These are phyloP conservation scores for Nebria salina DNA, from an alignment of 2,888 invertebrate genomes.

Conservation along the genomic window DNA sequence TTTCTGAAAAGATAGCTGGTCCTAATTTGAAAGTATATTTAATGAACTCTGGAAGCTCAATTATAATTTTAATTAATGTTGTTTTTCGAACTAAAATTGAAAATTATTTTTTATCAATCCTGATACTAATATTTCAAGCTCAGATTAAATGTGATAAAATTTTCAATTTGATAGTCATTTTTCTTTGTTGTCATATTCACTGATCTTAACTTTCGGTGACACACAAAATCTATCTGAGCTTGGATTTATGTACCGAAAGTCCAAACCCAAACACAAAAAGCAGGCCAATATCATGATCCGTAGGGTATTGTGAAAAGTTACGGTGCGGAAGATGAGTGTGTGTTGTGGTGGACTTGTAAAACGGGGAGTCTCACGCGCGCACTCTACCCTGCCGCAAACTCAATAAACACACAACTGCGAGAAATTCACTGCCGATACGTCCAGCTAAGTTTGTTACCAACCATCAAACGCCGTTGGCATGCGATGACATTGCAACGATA, in stretches of 20 bases:
- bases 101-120: too few species aligned
- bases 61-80: too few species aligned
- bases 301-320: slow-evolving; percentile 22
- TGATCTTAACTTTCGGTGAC: not conserved
- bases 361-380: not conserved
- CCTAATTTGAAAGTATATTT: too few species aligned
- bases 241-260: not conserved
- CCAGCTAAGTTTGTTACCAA: slow-evolving; percentile 38
- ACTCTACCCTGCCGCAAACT: slow-evolving; percentile 42
- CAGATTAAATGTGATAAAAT: too few species aligned
- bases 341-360: not conserved
- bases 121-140: too few species aligned
- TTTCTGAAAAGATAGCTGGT: too few species aligned
- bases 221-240: not conserved
- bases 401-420: slow-evolving; percentile 48
- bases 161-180: too few species aligned
- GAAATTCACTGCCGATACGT: slow-evolving; percentile 38
- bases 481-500: slow-evolving; percentile 4
- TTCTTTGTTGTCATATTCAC: too few species aligned
- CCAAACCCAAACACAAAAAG: slow-evolving; percentile 3
- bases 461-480: slow-evolving; percentile 25
- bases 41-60: too few species aligned
- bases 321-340: not conserved
- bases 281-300: slow-evolving; percentile 29
- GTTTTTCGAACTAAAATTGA: too few species aligned